phyloP scores from a whole-genome alignment of 2,888 invertebrate species.

The Zaprionus lineosus region DNA sequence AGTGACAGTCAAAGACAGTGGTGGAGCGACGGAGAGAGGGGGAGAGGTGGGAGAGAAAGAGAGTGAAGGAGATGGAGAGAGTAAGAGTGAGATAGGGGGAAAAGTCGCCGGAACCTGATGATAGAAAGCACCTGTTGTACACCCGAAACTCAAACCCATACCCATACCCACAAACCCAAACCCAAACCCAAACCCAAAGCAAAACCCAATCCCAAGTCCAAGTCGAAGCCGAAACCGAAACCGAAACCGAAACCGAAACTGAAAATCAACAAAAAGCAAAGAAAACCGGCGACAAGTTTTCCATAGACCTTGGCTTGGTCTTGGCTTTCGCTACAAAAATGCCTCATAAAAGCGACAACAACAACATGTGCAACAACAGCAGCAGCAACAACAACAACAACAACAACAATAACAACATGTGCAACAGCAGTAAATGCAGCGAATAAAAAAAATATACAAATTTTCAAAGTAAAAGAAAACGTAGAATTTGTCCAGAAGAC shows the following conservation, averaged over 20 bases:
- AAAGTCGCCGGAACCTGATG: constrained; percentile 17
- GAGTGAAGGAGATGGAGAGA: no score
- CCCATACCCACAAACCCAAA: constrained; percentile 19
- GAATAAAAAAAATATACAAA: constrained; percentile 13
- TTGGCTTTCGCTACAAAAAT: constrained; percentile 77
- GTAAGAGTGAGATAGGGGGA: no score
- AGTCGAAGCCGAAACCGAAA: constrained; percentile 15
- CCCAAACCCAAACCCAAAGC: constrained; percentile 32
- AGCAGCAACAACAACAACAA: constrained; percentile 26
- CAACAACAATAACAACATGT: constrained; percentile 35
- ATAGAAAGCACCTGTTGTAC: constrained; percentile 74
- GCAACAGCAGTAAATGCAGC: constrained; percentile 22
- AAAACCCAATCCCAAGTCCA: constrained; percentile 30
- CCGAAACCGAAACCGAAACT: constrained; percentile 33
- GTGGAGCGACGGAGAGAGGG: no score
- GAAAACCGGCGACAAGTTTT: constrained; percentile 66
- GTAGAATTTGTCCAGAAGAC: constrained; percentile 53
- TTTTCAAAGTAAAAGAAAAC: constrained; percentile 36
- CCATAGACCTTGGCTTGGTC: constrained; percentile 58
- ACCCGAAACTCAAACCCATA: constrained; percentile 19
- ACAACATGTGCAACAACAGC: constrained; percentile 31
- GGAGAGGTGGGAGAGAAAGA: no score
- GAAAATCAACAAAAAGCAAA: constrained; percentile 38
- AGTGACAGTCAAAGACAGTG: constrained; percentile 2
- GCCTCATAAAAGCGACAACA: constrained; percentile 68